These are phyloP conservation scores for Eurytemora carolleeae DNA, from an alignment of 1,140 invertebrate species.

Conservation along the genomic window DNA sequence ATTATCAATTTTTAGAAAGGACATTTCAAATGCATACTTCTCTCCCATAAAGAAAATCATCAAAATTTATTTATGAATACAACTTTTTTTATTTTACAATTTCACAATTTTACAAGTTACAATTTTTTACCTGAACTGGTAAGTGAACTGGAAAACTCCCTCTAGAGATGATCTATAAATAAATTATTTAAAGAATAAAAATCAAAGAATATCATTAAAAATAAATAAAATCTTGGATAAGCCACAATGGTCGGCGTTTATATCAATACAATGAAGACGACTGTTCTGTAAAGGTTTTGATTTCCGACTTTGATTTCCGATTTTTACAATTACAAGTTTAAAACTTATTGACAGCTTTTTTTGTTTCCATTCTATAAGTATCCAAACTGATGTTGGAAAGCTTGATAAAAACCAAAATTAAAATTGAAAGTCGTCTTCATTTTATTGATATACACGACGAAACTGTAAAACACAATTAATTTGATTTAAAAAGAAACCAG, in stretches of 20 bases:
- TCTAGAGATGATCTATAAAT: conserved; percentile 46
- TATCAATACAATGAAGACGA: neutral
- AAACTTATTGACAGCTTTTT: no score
- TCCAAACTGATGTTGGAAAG: no score
- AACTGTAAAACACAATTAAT: no score
- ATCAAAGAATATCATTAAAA: no score
- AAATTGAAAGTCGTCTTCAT: no score
- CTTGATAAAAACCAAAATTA: no score
- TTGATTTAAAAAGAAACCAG: no score
- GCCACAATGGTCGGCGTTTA: neutral
- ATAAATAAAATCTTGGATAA: neutral
- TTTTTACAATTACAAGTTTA: neutral
- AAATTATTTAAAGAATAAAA: neutral
- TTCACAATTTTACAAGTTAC: neutral
- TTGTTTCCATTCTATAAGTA: no score
- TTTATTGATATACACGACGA: no score
- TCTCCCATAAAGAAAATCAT: neutral
- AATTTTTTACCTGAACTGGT: conserved; percentile 34
- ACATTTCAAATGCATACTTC: no score
- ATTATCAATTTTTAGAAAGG: no score
- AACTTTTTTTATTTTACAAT: neutral
- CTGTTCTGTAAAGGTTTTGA: neutral
- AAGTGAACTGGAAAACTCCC: conserved; percentile 85
- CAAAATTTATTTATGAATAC: neutral
- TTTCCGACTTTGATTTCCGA: neutral